A percentile compares a stretch with the other conserved stretches of the same genome.
phyloP scores from a whole-genome alignment of 2,888 invertebrate genomes.

The Xestia rhomboidea region DNA sequence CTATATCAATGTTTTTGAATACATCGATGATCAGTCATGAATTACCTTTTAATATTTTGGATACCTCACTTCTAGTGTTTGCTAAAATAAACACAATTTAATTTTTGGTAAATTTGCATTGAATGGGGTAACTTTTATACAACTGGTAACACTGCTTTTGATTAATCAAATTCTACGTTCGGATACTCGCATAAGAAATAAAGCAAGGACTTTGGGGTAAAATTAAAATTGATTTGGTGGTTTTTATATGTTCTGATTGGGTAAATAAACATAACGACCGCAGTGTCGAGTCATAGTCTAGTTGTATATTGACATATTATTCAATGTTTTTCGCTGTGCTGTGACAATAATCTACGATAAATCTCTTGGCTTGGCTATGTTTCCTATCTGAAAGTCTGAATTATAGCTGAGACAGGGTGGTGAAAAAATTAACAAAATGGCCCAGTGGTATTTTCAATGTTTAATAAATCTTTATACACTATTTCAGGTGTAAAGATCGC shows the following conservation, averaged over 20 bases:
- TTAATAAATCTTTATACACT: not conserved
- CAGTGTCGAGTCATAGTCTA: not conserved
- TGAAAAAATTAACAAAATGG: not conserved
- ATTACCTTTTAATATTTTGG: not conserved
- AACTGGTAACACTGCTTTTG: slow-evolving; percentile 30
- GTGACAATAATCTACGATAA: not conserved
- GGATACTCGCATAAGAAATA: slow-evolving; percentile 13
- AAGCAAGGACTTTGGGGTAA: not conserved
- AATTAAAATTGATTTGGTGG: not conserved
- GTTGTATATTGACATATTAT: not conserved
- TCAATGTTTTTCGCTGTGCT: not conserved
- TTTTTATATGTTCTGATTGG: not conserved
- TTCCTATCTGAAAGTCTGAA: not conserved
- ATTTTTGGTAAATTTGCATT: slow-evolving; percentile 1
- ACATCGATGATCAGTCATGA: not conserved
- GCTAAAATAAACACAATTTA: not conserved
- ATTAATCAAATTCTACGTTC: slow-evolving; percentile 49
- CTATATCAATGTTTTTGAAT: not conserved
- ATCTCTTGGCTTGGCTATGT: not conserved
- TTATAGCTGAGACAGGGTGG: not conserved
- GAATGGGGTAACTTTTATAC: slow-evolving; percentile 3
- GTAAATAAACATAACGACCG: not conserved
- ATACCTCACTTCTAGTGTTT: not conserved
- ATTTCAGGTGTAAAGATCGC: not conserved
- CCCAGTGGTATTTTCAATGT: not conserved